Evolutionary conservation across 2,113 vertebrate species (phyloP).

Genomic region (Pollimyrus isidori): DNA sequence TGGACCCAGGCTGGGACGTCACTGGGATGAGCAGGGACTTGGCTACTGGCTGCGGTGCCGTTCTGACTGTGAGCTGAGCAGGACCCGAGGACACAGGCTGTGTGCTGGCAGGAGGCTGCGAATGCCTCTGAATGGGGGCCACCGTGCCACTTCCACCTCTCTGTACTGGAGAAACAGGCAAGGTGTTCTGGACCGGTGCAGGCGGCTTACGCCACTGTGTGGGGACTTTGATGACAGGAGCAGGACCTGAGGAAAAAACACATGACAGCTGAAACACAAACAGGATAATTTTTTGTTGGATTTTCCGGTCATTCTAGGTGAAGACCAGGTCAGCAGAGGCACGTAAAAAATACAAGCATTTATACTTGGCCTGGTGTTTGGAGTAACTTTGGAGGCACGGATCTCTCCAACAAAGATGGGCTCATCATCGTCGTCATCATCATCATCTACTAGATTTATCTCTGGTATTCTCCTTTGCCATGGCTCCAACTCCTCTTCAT

Average conservation of each 20-base stretch:
- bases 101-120: conserved; percentile 47
- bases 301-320: not conserved
- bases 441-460: conserved; percentile 75
- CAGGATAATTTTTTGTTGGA: not conserved
- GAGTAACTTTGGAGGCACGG: conserved; percentile 68
- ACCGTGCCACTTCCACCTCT: conserved; percentile 44
- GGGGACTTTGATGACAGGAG: conserved; percentile 53
- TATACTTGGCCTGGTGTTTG: conserved; percentile 54
- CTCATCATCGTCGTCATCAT: conserved; percentile 74
- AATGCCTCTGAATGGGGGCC: conserved; percentile 51
- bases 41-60: conserved; percentile 42
- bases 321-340: not conserved
- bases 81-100: conserved; percentile 41
- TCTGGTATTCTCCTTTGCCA: conserved; percentile 87
- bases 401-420: conserved; percentile 95
- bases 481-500: conserved; percentile 94
- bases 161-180: conserved; percentile 52
- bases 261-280: not conserved
- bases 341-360: not conserved
- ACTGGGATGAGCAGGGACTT: conserved; percentile 49
- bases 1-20: conserved; percentile 43
- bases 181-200: conserved; percentile 45
- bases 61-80: conserved; percentile 41
- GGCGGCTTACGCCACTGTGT: conserved; percentile 49
- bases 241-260: conserved; percentile 48